Evolutionary conservation across 2,888 invertebrate genomes (phyloP), one percentile per base, ranked within the genome.

Genomic region (Teleiodes luculella): DNA sequence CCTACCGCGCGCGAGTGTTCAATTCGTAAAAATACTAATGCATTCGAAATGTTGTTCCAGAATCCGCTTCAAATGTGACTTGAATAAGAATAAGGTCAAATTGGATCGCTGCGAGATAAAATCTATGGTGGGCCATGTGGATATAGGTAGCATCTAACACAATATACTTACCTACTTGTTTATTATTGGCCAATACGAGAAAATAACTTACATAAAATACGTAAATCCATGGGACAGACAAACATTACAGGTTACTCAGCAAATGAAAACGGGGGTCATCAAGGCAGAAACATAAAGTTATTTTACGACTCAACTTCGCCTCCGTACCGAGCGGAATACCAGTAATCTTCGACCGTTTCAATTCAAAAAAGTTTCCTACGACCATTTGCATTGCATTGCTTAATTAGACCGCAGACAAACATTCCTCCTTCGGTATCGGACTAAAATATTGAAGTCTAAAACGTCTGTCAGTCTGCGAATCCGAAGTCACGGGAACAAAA

Each of bases 11-110:
- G 55, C 59, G 57, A 60, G 70, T 65, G 67, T 68, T 65, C 62
- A 55, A 64, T 66, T 65, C 61, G 72, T 74, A 77, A 79, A 76
- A 77, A 74, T 71, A 73, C 74, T 80, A 83, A 84, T 83, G 81
- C 82, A 86, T 85, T 74, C 75, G 71, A 80, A 85, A 85, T 82
- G 70, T 68, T 67, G 74, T 77, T 80, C 77, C 76, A 66, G 77
- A 78, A 80, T 81, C 76, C 78, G 80, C 75, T 79, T 70, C 70
- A 70, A 66, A 71, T 68, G 77, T 78, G 83, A 78, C 78, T 80
- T 80, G 86, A 87, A 87, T 87, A 85, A 78, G 74, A 87, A 87
- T 87, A 79, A 83, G 80, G 72, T 76, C 75, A 80, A 83, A 86
- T 84, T 85, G 83, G 83, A 86, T 80, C 80, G 74, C 73, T 67